Evolutionary conservation across 2,797 vertebrate species (phyloP).

Genomic region (Phalloptychus januarius): DNA sequence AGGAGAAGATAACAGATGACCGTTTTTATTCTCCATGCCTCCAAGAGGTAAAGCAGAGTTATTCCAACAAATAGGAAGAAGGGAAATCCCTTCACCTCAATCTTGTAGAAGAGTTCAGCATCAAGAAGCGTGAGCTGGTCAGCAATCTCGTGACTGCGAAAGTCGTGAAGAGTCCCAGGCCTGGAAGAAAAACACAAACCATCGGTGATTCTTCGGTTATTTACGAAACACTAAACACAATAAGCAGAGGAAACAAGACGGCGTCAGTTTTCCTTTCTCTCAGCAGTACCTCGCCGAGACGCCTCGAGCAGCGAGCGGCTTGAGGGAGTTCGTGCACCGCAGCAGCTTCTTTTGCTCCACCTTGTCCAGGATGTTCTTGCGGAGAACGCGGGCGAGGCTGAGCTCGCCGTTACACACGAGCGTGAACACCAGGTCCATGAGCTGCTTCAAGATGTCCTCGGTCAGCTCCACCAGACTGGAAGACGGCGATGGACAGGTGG

Average conservation of each 20-base stretch:
- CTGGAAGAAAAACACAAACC: conserved; percentile 72
- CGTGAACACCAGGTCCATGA: conserved; percentile 96
- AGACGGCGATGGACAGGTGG: background rate
- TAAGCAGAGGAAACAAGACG: background rate
- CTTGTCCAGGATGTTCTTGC: conserved; percentile 97
- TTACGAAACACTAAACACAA: background rate
- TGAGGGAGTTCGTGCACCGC: conserved; percentile 89
- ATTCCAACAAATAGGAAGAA: too few species aligned
- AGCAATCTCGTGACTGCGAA: conserved; percentile 96
- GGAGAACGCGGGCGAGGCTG: conserved; percentile 93
- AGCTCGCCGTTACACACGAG: conserved; percentile 95
- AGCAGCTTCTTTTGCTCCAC: conserved; percentile 94
- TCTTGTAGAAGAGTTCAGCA: conserved; percentile 97
- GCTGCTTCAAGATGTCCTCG: conserved; percentile 93
- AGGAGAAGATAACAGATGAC: background rate
- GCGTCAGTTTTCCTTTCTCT: background rate
- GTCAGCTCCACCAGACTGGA: conserved; percentile 94
- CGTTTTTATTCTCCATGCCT: background rate
- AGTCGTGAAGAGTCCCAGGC: conserved; percentile 96
- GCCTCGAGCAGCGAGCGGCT: conserved; percentile 91
- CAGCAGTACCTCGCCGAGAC: conserved; percentile 92
- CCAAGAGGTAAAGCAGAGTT: too few species aligned
- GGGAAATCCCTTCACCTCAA: conserved; percentile 82
- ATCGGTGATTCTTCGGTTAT: background rate
- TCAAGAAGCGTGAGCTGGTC: conserved; percentile 98